phyloP scores from a whole-genome alignment of 2,113 vertebrate species.

The Larimichthys crocea region DNA sequence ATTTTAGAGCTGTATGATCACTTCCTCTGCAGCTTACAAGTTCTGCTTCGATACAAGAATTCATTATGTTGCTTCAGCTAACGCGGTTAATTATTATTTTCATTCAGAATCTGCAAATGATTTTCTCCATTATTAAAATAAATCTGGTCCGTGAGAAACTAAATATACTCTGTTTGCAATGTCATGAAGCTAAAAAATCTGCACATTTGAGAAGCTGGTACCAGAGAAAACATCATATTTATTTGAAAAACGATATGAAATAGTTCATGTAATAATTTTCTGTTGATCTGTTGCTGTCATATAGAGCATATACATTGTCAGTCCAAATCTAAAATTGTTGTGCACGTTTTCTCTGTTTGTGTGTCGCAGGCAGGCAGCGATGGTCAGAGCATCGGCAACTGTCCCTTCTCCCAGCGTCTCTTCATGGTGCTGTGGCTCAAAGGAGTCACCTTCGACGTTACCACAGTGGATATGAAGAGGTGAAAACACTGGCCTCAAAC shows the following conservation, averaged over 20 bases:
- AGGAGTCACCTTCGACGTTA: constrained; percentile 92
- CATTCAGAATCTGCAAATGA: no score
- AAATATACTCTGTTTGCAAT: background rate
- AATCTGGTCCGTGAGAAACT: background rate
- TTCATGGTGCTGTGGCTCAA: constrained; percentile 97
- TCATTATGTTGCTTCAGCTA: background rate
- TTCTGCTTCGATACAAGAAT: background rate
- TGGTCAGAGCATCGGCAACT: constrained; percentile 94
- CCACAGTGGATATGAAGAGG: constrained; percentile 94
- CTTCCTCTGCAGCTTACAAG: constrained; percentile 13
- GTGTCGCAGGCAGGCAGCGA: constrained; percentile 88
- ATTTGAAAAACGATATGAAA: background rate
- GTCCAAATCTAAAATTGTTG: background rate
- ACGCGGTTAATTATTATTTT: background rate
- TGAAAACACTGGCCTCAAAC: constrained; percentile 43
- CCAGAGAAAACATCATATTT: background rate
- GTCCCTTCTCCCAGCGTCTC: constrained; percentile 93
- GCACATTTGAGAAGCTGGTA: background rate
- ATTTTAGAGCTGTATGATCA: constrained; percentile 28
- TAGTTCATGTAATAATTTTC: no score
- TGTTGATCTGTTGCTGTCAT: background rate
- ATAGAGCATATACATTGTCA: background rate
- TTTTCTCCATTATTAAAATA: background rate
- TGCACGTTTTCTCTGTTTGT: background rate
- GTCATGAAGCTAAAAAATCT: background rate